A percentile compares a stretch with the other conserved stretches of the same genome.
phyloP scores from a whole-genome alignment of 1,140 invertebrate genomes.

The Zaprionus davidi region DNA sequence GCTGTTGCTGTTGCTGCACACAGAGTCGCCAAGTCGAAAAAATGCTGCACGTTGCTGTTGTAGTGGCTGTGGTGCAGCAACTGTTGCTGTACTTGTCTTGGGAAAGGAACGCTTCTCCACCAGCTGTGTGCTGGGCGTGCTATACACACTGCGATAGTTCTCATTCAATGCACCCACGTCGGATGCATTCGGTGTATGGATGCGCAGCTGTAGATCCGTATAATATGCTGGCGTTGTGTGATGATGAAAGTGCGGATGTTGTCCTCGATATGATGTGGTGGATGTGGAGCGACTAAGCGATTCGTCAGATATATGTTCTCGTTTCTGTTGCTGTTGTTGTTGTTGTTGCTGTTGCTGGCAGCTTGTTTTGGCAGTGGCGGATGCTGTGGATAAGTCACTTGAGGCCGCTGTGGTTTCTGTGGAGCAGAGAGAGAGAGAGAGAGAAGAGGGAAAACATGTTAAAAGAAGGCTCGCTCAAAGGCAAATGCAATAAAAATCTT shows the following conservation, averaged over 20 bases:
- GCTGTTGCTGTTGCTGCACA: slow-evolving; percentile 24
- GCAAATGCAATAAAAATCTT: slow-evolving; percentile 31
- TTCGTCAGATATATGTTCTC: slow-evolving; percentile 48
- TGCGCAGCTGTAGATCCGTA: slow-evolving; percentile 74
- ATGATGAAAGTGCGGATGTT: slow-evolving; percentile 80
- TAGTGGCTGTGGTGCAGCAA: slow-evolving; percentile 40
- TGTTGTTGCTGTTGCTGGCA: slow-evolving; percentile 69
- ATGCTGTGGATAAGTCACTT: slow-evolving; percentile 78
- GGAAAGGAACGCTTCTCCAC: slow-evolving; percentile 73
- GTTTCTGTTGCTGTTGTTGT: slow-evolving; percentile 42
- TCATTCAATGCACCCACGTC: slow-evolving; percentile 76
- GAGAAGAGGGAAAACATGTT: neutral
- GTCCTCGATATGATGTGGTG: slow-evolving; percentile 61
- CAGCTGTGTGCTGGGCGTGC: slow-evolving; percentile 73
- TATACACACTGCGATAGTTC: slow-evolving; percentile 79
- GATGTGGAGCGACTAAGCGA: slow-evolving; percentile 38
- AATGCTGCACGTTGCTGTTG: slow-evolving; percentile 53
- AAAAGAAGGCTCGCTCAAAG: slow-evolving; percentile 18
- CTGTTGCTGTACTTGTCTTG: slow-evolving; percentile 59
- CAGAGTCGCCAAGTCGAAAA: slow-evolving; percentile 79
- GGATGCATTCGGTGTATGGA: slow-evolving; percentile 74
- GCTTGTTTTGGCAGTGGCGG: slow-evolving; percentile 83
- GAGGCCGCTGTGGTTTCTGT: slow-evolving; percentile 76
- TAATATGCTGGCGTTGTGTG: slow-evolving; percentile 80
- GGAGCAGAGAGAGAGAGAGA: neutral